These are phyloP conservation scores for Percina caprodes DNA, from an alignment of 2,113 vertebrate genomes.

Conservation along the genomic window DNA sequence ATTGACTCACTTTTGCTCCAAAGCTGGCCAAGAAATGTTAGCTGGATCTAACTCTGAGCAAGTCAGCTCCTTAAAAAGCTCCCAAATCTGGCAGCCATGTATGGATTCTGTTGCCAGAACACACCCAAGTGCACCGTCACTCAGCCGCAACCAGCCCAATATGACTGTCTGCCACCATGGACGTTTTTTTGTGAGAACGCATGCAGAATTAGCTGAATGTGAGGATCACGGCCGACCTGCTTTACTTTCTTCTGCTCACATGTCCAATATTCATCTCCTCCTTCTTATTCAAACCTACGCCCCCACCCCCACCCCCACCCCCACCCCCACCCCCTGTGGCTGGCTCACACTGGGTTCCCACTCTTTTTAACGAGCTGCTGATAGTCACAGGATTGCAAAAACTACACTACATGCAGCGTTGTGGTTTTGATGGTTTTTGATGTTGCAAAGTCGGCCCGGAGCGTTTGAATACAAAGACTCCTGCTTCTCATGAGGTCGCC, in stretches of 20 bases:
- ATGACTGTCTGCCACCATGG: background rate
- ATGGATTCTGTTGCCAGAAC: background rate
- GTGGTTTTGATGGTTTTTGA: background rate
- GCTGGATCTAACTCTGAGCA: background rate
- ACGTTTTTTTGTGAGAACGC: background rate
- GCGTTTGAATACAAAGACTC: background rate
- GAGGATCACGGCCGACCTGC: background rate
- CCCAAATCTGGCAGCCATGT: background rate
- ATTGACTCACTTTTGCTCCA: background rate
- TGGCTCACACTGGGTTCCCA: background rate
- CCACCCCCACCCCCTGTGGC: no score
- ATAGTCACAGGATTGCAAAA: constrained; percentile 22
- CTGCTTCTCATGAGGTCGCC: background rate
- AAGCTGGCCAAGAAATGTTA: background rate
- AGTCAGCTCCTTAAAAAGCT: background rate
- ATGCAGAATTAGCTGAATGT: no score
- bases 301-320: no score
- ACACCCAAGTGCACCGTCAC: background rate
- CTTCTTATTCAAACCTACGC: no score
- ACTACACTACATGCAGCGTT: background rate
- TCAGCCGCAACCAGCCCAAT: background rate
- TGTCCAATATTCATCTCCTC: background rate
- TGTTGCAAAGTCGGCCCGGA: background rate
- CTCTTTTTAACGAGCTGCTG: background rate
- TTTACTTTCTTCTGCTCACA: background rate